Percentiles rank a stretch among this genome's conserved stretches.
These are phyloP conservation scores for Gymnopithys bicolor DNA, from an alignment of 2,797 vertebrate species.

Conservation along the genomic window DNA sequence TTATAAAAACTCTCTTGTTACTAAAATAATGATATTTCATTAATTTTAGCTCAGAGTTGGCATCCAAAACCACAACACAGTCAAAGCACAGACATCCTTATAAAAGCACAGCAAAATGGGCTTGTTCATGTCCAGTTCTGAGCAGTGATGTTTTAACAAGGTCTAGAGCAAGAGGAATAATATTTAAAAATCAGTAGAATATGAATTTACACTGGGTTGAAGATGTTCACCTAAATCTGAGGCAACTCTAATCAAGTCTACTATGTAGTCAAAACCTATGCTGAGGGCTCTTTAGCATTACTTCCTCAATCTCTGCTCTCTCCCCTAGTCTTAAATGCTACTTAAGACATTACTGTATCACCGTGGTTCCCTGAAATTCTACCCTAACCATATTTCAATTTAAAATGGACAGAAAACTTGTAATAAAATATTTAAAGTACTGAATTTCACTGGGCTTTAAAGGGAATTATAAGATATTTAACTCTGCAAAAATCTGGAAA, in stretches of 20 bases:
- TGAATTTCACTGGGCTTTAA: neutral
- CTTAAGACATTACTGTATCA: neutral
- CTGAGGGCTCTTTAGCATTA: neutral
- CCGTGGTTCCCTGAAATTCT: neutral
- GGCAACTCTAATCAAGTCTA: neutral
- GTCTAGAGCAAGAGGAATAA: neutral
- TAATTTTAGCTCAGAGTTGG: neutral
- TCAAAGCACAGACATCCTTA: neutral
- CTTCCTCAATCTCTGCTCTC: neutral
- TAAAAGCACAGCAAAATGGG: neutral
- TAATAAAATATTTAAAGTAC: neutral
- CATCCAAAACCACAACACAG: neutral
- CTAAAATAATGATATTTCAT: neutral
- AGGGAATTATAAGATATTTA: neutral
- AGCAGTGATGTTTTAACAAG: neutral
- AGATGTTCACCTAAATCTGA: neutral
- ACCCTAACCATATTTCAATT: neutral
- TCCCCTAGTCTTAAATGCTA: neutral
- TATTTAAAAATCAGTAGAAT: neutral
- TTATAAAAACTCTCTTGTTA: neutral
- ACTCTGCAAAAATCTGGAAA: neutral
- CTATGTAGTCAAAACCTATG: neutral
- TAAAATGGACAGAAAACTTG: neutral
- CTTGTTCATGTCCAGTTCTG: neutral
- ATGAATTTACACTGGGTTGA: neutral